Percentiles rank a stretch among this genome's conserved stretches.
Evolutionary conservation across 2,797 vertebrate genomes (phyloP).

Genomic region (Pseudopleuronectes americanus): DNA sequence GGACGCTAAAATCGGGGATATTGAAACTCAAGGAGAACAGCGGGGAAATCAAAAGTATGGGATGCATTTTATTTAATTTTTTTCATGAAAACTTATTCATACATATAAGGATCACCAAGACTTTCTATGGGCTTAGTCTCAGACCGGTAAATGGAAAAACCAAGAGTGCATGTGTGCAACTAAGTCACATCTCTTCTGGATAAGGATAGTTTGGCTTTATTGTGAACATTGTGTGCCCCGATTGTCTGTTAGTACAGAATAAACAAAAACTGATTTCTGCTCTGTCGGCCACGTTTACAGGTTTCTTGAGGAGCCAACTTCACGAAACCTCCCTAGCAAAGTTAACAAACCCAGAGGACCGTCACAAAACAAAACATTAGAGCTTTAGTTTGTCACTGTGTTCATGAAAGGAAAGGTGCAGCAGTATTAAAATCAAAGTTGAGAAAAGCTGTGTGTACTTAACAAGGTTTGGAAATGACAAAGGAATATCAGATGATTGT

Average conservation of each 20-base stretch:
- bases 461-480: slow-evolving; percentile 54
- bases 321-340: slow-evolving; percentile 45
- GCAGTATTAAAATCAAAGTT: slow-evolving; percentile 73
- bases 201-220: slow-evolving; percentile 75
- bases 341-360: slow-evolving; percentile 50
- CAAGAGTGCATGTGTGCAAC: slow-evolving; percentile 49
- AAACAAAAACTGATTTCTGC: slow-evolving; percentile 52
- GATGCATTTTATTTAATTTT: too few species aligned
- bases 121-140: slow-evolving; percentile 60
- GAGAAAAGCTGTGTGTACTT: slow-evolving; percentile 58
- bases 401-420: slow-evolving; percentile 59
- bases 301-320: slow-evolving; percentile 42
- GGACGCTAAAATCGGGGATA: too few species aligned
- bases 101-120: slow-evolving; percentile 77
- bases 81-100: slow-evolving; percentile 79
- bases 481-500: slow-evolving; percentile 79
- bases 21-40: too few species aligned
- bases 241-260: slow-evolving; percentile 51
- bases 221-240: slow-evolving; percentile 50
- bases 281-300: slow-evolving; percentile 44
- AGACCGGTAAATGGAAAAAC: slow-evolving; percentile 56
- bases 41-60: too few species aligned
- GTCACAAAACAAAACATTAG: slow-evolving; percentile 54
- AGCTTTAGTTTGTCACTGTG: slow-evolving; percentile 54
- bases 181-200: slow-evolving; percentile 59